A percentile compares a stretch with the other conserved stretches of the same genome.
phyloP scores from a whole-genome alignment of 2,113 vertebrate genomes.

The Dasyurus viverrinus region DNA sequence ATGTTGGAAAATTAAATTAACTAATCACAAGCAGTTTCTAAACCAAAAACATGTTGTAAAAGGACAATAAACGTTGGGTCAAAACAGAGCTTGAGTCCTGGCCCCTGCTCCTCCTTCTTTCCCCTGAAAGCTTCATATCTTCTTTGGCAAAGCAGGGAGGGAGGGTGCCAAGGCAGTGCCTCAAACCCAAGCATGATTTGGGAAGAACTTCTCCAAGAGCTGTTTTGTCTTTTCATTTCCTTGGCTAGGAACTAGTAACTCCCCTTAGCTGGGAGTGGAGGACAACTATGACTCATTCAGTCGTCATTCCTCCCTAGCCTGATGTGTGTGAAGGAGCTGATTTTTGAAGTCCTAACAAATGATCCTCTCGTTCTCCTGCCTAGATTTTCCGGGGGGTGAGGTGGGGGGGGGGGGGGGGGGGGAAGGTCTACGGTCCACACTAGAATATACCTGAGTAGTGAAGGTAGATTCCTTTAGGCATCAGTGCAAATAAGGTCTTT shows the following conservation, averaged over 20 bases:
- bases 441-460: background rate
- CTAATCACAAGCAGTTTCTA: constrained; percentile 81
- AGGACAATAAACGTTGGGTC: constrained; percentile 80
- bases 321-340: background rate
- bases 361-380: background rate
- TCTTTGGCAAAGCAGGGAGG: background rate
- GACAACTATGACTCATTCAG: background rate
- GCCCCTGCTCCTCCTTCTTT: constrained; percentile 72
- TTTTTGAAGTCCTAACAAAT: background rate
- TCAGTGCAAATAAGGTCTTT: no score
- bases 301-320: background rate
- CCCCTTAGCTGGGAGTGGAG: background rate
- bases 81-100: constrained; percentile 71
- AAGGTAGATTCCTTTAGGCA: background rate
- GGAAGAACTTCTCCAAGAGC: background rate
- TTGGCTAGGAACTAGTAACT: background rate
- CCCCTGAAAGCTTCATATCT: constrained; percentile 57
- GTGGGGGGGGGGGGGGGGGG: no score
- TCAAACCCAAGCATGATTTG: background rate
- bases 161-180: background rate
- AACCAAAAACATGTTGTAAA: constrained; percentile 79
- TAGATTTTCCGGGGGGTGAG: background rate
- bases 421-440: no score
- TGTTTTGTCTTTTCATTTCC: background rate
- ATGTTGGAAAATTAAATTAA: constrained; percentile 70